A percentile compares a stretch with the other conserved stretches of the same genome.
Conservation (phyloP, 2,113 vertebrate genomes). For the Trochalopteron elliotii region DNA sequence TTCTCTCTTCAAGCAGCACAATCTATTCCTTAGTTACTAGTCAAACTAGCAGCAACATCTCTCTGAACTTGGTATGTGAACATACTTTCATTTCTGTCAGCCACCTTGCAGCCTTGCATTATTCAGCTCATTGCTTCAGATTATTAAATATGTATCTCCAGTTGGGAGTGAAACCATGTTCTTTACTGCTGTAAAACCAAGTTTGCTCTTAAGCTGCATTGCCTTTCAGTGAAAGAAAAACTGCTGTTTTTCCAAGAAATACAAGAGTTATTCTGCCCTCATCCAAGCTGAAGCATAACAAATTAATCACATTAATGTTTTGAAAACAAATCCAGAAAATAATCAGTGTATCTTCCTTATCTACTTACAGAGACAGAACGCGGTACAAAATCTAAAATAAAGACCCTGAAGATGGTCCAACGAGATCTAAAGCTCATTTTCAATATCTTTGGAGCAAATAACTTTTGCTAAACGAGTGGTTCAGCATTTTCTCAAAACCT, state of each 20-base stretch:
- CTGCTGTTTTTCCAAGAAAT: background rate
- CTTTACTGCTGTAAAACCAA: background rate
- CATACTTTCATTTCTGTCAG: background rate
- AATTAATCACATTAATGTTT: slow-evolving; percentile 18
- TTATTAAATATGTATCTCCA: background rate
- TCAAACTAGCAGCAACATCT: background rate
- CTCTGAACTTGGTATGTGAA: background rate
- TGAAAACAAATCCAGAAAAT: slow-evolving; percentile 28
- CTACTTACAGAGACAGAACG: background rate
- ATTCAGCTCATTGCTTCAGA: background rate
- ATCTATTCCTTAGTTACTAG: fast-evolving
- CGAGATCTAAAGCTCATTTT: background rate
- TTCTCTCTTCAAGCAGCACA: background rate
- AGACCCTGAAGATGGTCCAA: background rate
- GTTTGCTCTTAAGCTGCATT: background rate
- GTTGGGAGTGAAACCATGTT: background rate
- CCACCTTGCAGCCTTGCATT: background rate
- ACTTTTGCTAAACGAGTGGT: background rate
- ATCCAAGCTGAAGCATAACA: background rate
- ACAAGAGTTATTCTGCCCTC: background rate
- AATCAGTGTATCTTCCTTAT: background rate
- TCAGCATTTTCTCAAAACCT: background rate
- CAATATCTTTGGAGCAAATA: background rate
- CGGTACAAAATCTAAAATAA: background rate
- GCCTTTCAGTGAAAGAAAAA: background rate